Evolutionary conservation across 2,113 vertebrate genomes (phyloP), one percentile per base, ranked within the genome.

Genomic region (Oriolus oriolus): DNA sequence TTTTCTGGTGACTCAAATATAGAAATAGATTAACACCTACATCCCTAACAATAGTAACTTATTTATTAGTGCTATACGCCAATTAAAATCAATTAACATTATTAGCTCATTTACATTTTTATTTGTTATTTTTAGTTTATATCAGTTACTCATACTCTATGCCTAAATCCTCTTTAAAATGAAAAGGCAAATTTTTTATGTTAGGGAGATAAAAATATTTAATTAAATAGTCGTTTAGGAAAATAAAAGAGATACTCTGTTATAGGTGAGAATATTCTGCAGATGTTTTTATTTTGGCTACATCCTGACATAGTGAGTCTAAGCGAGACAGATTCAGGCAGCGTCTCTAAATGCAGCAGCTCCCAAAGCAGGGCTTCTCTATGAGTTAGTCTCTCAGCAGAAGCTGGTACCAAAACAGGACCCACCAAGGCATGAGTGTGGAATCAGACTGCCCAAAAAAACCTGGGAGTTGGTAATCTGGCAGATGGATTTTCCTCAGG

Each of bases 301-400:
- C 61, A 78, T 42, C 33, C 23, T 66, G 52, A 33, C 13, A 6
- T 20, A n/a, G 18, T 10, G 7, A 45, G 13, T 57, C 31, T 56
- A 45, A 44, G 45, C 2, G 0, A 76, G 18, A 49, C 9, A 53
- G 31, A 84, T 52, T 76, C 30, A 26, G 2, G 2, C 19, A 3
- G 9, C 22, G 16, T 12, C 39, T 59, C 30, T 17, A 26, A 66
- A 59, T 3, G 57, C 47, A 79, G 66, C 47, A 53, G 57, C 47
- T 66, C 39, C 61, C 57, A 60, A 69, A 56, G 45, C 23, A 84
- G 64, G 19, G 10, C 47, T 52, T 78, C 53, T 24, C 21, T 57
- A 9, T 1, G 9, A 45, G 39, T 22, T 24, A 60, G 27, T 45
- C 27, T 2, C 2, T 35, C 0, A 44, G 39, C 13, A 76, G 66